Percentiles rank a stretch among this genome's conserved stretches.
Conservation (phyloP, 2,797 vertebrate species). For the Chloroceryle inda region DNA sequence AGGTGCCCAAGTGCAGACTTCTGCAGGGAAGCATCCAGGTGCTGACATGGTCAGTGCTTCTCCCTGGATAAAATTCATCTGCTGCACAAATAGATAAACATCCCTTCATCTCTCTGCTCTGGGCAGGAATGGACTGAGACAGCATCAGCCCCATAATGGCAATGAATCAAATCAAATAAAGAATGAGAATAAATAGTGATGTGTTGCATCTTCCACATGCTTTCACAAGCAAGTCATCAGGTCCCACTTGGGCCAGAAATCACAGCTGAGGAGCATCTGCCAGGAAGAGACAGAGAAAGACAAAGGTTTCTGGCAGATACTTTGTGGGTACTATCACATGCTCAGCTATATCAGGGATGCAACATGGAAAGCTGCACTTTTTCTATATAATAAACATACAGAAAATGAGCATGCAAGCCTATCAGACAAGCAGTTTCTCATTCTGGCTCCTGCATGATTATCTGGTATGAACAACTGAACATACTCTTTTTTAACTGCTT, state of each 20-base stretch:
- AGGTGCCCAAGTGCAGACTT: not conserved
- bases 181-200: not conserved
- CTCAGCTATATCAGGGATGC: not conserved
- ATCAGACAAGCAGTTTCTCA: accelerated
- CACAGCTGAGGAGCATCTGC: not conserved
- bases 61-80: not conserved
- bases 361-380: not conserved
- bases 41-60: not conserved
- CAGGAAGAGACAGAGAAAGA: not conserved
- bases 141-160: not conserved
- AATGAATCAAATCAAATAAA: not conserved
- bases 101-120: not conserved
- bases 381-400: not conserved
- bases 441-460: not conserved
- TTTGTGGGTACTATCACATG: not conserved
- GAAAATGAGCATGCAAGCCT: not conserved
- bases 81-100: not conserved
- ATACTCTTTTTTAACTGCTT: not conserved
- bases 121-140: not conserved
- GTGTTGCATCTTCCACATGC: not conserved
- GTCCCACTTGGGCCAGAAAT: not conserved
- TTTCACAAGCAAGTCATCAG: not conserved
- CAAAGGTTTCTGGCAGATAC: not conserved
- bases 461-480: not conserved
- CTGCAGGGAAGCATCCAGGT: not conserved